These are phyloP conservation scores for Betta splendens DNA, from an alignment of 2,797 vertebrate genomes.

Conservation along the genomic window DNA sequence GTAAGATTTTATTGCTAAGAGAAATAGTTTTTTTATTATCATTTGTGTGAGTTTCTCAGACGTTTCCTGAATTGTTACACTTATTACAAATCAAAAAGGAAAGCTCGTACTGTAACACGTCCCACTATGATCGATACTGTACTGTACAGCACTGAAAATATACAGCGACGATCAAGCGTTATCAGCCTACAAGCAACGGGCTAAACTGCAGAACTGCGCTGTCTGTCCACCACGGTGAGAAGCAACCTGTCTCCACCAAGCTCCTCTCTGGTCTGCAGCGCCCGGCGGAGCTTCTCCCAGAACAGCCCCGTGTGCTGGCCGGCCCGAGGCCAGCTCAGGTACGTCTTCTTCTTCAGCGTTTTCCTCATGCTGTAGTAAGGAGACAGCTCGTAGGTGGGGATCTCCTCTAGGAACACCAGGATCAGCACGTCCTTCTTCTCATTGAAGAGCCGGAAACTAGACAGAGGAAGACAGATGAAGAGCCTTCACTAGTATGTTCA, in stretches of 20 bases:
- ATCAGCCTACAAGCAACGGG: too few species aligned
- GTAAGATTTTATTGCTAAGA: too few species aligned
- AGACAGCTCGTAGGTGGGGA: slow-evolving; percentile 66
- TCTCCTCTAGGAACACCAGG: slow-evolving; percentile 79
- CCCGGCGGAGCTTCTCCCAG: slow-evolving; percentile 78
- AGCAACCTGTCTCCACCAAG: slow-evolving; percentile 15
- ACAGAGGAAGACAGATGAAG: neutral
- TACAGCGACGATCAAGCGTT: too few species aligned
- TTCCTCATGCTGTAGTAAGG: slow-evolving; percentile 78
- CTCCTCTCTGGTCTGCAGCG: slow-evolving; percentile 54
- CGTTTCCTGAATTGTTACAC: too few species aligned
- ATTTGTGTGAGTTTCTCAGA: too few species aligned
- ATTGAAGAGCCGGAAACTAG: slow-evolving; percentile 80
- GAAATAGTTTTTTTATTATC: too few species aligned
- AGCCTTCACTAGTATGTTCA: too few species aligned
- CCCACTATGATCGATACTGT: too few species aligned
- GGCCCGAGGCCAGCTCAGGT: slow-evolving; percentile 76
- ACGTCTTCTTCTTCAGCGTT: slow-evolving; percentile 76
- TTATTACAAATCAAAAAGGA: too few species aligned
- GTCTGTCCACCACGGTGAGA: slow-evolving; percentile 28
- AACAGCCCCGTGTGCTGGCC: slow-evolving; percentile 61
- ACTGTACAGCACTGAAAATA: too few species aligned
- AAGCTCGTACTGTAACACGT: too few species aligned
- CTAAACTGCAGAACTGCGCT: too few species aligned
- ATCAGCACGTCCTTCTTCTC: slow-evolving; percentile 80